These are phyloP conservation scores for Hirtodrosophila duncani DNA, from an alignment of 2,888 invertebrate species.

Conservation along the genomic window DNA sequence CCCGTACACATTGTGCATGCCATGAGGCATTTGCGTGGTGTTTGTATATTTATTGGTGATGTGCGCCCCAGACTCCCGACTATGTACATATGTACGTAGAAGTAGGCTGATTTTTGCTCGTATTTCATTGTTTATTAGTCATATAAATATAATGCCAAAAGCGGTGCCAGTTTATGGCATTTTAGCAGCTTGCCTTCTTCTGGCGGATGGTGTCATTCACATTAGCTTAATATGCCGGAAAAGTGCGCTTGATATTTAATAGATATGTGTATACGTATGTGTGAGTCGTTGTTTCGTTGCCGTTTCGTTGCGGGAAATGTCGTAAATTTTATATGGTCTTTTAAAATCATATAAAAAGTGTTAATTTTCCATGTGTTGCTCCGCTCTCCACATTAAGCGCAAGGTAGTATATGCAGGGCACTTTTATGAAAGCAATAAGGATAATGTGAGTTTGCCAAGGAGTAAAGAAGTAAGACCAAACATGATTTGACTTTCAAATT, in stretches of 20 bases:
- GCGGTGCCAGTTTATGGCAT: conserved; percentile 37
- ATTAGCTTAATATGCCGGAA: conserved; percentile 64
- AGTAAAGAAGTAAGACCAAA: conserved; percentile 25
- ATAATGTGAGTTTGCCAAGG: conserved; percentile 48
- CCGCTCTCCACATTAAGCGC: conserved; percentile 40
- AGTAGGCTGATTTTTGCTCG: conserved; percentile 32
- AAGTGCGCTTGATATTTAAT: conserved; percentile 51
- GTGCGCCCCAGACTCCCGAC: too few species aligned
- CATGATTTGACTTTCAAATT: conserved; percentile 52
- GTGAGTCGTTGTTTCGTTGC: background rate
- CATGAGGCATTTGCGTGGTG: too few species aligned
- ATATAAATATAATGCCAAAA: conserved; percentile 60
- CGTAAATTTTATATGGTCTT: conserved; percentile 65
- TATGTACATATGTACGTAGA: too few species aligned
- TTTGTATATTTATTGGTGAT: conserved; percentile 1
- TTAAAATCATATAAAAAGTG: conserved; percentile 70
- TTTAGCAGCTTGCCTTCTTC: background rate
- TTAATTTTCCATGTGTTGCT: conserved; percentile 68
- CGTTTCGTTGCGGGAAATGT: conserved; percentile 24
- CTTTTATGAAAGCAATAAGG: conserved; percentile 55
- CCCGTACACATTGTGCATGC: conserved; percentile 6
- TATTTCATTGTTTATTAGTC: conserved; percentile 59
- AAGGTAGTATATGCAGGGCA: conserved; percentile 25
- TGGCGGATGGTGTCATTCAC: conserved; percentile 42
- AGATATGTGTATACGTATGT: conserved; percentile 27